Conservation (phyloP, 2,113 vertebrate genomes). For the Probosciger aterrimus region DNA sequence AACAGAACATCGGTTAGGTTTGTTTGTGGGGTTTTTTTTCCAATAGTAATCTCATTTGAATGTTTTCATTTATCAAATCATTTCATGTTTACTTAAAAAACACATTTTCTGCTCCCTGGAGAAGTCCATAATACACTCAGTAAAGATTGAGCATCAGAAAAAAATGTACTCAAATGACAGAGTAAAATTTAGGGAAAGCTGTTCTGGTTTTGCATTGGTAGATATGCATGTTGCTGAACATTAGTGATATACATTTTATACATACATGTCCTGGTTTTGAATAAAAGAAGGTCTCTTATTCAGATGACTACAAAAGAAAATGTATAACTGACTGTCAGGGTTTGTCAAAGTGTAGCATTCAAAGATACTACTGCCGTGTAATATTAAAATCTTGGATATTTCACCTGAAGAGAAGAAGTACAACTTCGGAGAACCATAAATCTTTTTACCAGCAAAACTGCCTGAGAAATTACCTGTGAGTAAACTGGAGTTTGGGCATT, state of each 20-base stretch:
- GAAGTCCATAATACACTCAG: slow-evolving; percentile 66
- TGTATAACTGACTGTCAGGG: not conserved
- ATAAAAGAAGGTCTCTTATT: not conserved
- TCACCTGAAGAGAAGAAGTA: not conserved
- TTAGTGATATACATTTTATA: not conserved
- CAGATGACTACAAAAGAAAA: not conserved
- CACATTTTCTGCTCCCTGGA: slow-evolving; percentile 64
- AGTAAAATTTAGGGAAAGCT: slow-evolving; percentile 59
- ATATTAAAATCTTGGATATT: not conserved
- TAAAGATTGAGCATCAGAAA: slow-evolving; percentile 63
- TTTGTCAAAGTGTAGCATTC: not conserved
- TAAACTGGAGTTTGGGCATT: not conserved
- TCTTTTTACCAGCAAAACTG: not conserved
- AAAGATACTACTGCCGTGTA: not conserved
- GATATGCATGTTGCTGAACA: slow-evolving; percentile 6
- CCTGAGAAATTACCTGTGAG: not conserved
- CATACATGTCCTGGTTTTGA: not conserved
- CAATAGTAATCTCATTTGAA: slow-evolving; percentile 61
- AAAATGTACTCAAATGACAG: slow-evolving; percentile 57
- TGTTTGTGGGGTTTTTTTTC: not conserved
- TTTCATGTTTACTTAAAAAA: slow-evolving; percentile 70
- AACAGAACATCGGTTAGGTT: slow-evolving; percentile 28
- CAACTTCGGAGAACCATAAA: not conserved
- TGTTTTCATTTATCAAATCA: slow-evolving; percentile 74
- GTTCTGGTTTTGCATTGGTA: slow-evolving; percentile 43